Evolutionary conservation across 2,888 invertebrate genomes (phyloP).

Genomic region (Gortyna flavago): DNA sequence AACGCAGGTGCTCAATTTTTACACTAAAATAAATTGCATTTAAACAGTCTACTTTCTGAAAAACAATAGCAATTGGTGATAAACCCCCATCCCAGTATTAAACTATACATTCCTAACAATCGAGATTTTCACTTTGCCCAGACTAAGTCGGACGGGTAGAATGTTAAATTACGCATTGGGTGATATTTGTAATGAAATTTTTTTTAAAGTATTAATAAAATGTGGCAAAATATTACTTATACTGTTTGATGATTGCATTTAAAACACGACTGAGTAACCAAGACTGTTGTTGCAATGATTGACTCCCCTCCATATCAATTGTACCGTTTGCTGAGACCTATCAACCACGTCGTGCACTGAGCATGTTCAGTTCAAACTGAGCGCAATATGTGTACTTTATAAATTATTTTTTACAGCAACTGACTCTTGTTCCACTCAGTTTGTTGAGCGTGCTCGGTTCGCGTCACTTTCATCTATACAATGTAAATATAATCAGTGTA

Average conservation of each 20-base stretch:
- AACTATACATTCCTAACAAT: conserved; percentile 88
- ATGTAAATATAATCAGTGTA: conserved; percentile 87
- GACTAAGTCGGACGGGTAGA: conserved; percentile 77
- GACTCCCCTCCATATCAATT: conserved; percentile 66
- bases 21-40: conserved; percentile 69
- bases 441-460: conserved; percentile 43
- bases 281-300: conserved; percentile 85
- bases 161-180: conserved; percentile 85
- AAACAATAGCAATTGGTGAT: conserved; percentile 63
- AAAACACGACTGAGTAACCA: conserved; percentile 81
- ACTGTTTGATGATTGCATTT: conserved; percentile 80
- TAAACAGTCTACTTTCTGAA: conserved; percentile 75
- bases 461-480: conserved; percentile 62
- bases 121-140: conserved; percentile 80
- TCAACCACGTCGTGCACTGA: conserved; percentile 26
- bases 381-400: conserved; percentile 37
- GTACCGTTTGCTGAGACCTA: conserved; percentile 55
- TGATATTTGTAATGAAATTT: conserved; percentile 84
- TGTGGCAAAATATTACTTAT: conserved; percentile 81
- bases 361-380: conserved; percentile 29
- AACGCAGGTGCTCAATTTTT: conserved; percentile 71
- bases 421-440: conserved; percentile 40
- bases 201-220: conserved; percentile 82
- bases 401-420: conserved; percentile 55
- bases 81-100: conserved; percentile 83